Base-by-base conservation (phyloP, 2,797 vertebrate species). In the Halcyon leucocephala region DNA sequence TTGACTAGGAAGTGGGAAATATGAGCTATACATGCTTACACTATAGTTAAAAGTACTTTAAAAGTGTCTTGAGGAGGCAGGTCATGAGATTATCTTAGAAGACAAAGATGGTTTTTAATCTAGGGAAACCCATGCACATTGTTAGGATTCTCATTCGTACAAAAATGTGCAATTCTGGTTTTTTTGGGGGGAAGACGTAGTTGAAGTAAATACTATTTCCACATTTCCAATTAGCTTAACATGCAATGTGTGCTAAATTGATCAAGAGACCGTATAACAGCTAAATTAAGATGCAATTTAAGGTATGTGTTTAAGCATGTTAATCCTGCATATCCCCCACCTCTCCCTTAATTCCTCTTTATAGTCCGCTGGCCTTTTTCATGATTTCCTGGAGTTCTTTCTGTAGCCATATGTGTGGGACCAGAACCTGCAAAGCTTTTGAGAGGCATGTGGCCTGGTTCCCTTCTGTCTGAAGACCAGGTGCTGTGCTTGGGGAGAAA, bases 241-340 rank as follows among this genome's bases (percentile, higher is more conserved):
- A 69, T 92, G 18, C 39, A 62, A 8, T 18, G 7, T 82, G 10
- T 80, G 18, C 41, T 65, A 19, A 74, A 54, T 61, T 73, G 7
- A 54, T 78, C 7, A 8, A 42, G 49, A 24, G 51, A 39, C 9
- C 39, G 10, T 13, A 2, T 13, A 66, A 33, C n/a, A 94, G 44
- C 21, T 39, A 62, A 65, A 5, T 46, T 31, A 55, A 62, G 31
- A 7, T 86, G 12, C 13, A 66, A 6, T 8, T 65, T 49, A 48
- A 41, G 6, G 31, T 52, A 62, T 35, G 4, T 39, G 9, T 54
- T 81, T 33, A 66, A 33, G 17, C 5, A 2, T 26, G 13, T 89
- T 0, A 4, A 0, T 82, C 86, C 46, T 54, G 0, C 37, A 26
- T 46, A 7, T 48, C 5, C 9, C 31, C 10, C 3, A 9, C 2